phyloP scores from a whole-genome alignment of 2,888 invertebrate species.

The Drosophila austrosaltans region DNA sequence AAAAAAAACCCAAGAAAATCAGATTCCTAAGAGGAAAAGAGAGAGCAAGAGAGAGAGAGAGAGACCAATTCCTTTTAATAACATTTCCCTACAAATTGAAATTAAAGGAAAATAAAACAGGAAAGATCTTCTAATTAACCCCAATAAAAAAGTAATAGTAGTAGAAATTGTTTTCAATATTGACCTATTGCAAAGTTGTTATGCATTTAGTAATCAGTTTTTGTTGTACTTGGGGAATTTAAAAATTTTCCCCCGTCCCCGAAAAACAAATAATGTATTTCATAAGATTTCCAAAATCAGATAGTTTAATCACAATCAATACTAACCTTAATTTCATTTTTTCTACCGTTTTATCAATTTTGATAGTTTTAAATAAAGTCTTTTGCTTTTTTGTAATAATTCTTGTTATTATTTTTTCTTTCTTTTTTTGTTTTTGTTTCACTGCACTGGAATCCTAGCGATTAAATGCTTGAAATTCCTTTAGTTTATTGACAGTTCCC shows the following conservation, averaged over 20 bases:
- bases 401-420: neutral
- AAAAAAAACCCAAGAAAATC: too few species aligned
- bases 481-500: constrained; percentile 39
- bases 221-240: neutral
- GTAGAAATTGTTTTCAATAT: too few species aligned
- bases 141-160: too few species aligned
- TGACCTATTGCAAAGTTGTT: too few species aligned
- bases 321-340: constrained; percentile 80
- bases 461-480: constrained; percentile 59
- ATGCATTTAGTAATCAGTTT: neutral
- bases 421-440: constrained; percentile 15
- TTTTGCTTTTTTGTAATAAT: constrained; percentile 14
- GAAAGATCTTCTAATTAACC: too few species aligned
- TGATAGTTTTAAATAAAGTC: constrained; percentile 35
- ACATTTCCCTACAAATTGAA: too few species aligned
- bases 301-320: constrained; percentile 4
- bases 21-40: too few species aligned
- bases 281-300: neutral
- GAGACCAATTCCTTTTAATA: too few species aligned
- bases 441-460: constrained; percentile 43
- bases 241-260: neutral
- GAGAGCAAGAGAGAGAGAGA: too few species aligned
- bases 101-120: too few species aligned
- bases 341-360: constrained; percentile 63
- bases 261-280: neutral